Conservation (phyloP, 1,140 invertebrate species). For the Neodiprion lecontei region DNA sequence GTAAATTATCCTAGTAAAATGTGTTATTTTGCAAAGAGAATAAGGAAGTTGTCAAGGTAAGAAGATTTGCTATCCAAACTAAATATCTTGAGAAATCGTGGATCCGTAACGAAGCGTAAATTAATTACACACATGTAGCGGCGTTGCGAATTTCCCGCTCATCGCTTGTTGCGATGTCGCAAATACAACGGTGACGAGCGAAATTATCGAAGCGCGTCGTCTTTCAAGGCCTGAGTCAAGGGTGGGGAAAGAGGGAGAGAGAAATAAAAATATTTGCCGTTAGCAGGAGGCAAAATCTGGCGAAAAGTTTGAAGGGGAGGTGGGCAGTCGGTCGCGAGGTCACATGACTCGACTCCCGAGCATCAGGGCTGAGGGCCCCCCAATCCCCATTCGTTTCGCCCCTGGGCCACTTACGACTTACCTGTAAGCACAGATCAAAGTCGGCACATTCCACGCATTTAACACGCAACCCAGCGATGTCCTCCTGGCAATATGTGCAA, state of each 20-base stretch:
- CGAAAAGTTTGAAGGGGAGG: not conserved
- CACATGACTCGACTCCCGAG: slow-evolving; percentile 31
- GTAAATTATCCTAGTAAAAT: too few relatives aligned
- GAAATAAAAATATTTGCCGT: not conserved
- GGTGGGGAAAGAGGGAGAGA: not conserved
- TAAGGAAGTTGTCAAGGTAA: too few relatives aligned
- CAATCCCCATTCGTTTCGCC: slow-evolving; percentile 24
- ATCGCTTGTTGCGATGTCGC: too few relatives aligned
- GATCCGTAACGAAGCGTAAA: too few relatives aligned
- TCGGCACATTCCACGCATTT: slow-evolving; percentile 87
- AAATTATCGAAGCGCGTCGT: not conserved
- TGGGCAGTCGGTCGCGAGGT: slow-evolving; percentile 5
- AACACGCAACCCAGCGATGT: slow-evolving; percentile 83
- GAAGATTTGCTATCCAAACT: too few relatives aligned
- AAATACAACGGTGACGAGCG: too few relatives aligned
- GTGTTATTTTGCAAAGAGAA: too few relatives aligned
- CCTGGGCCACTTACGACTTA: slow-evolving; percentile 60
- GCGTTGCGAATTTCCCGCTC: too few relatives aligned
- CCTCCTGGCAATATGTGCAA: slow-evolving; percentile 92
- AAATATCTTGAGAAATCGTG: too few relatives aligned
- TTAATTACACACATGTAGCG: too few relatives aligned
- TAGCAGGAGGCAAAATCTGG: not conserved
- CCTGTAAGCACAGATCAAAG: slow-evolving; percentile 91
- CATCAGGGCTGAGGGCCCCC: slow-evolving; percentile 3
- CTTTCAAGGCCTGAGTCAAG: slow-evolving; percentile 12